These are phyloP conservation scores for Borostomias antarcticus DNA, from an alignment of 2,797 vertebrate genomes.

Conservation along the genomic window DNA sequence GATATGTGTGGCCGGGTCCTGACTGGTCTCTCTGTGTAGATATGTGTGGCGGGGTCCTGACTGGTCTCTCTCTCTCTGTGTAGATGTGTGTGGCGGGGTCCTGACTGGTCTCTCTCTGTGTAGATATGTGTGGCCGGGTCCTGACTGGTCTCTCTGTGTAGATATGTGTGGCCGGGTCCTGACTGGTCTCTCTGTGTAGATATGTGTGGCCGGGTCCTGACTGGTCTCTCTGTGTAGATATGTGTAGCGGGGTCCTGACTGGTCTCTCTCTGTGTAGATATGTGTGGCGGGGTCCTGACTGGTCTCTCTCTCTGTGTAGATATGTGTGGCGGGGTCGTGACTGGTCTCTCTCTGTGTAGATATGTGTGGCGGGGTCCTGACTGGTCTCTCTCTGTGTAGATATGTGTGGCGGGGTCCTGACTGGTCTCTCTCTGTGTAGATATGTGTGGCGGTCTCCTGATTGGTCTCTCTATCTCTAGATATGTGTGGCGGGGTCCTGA, in stretches of 20 bases:
- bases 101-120: slow-evolving; percentile 91
- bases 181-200: slow-evolving; percentile 71
- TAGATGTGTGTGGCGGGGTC: slow-evolving; percentile 91
- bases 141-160: slow-evolving; percentile 91
- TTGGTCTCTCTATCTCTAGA: background rate
- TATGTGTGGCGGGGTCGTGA: too few relatives aligned
- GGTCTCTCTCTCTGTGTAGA: background rate
- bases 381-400: too few relatives aligned
- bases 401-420: too few relatives aligned
- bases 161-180: slow-evolving; percentile 92
- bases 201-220: too few relatives aligned
- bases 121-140: slow-evolving; percentile 91
- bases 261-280: background rate
- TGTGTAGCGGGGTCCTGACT: too few relatives aligned
- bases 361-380: too few relatives aligned
- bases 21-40: slow-evolving; percentile 91
- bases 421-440: background rate
- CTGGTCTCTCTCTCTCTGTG: slow-evolving; percentile 91
- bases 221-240: too few relatives aligned
- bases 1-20: slow-evolving; percentile 92
- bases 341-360: background rate
- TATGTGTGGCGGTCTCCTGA: too few relatives aligned
- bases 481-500: too few relatives aligned
- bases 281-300: too few relatives aligned
- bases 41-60: slow-evolving; percentile 92